Evolutionary conservation across 1,140 invertebrate genomes (phyloP).

Genomic region (Drosophila prosaltans): DNA sequence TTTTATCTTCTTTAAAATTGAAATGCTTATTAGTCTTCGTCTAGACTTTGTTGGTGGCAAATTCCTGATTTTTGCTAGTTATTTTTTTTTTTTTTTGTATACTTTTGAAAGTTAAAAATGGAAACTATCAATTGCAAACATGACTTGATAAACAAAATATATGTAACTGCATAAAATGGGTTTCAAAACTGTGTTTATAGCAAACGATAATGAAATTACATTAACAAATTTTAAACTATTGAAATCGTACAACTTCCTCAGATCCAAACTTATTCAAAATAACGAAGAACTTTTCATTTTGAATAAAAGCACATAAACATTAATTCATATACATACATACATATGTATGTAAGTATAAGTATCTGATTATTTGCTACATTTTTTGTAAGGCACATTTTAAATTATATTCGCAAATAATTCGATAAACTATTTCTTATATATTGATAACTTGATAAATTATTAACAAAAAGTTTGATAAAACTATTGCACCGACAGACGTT

Average conservation of each 20-base stretch:
- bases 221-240: too few species aligned
- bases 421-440: constrained; percentile 48
- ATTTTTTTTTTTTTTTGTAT: not conserved
- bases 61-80: not conserved
- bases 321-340: constrained; percentile 30
- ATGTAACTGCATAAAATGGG: too few species aligned
- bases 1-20: not conserved
- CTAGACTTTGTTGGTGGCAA: not conserved
- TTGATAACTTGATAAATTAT: constrained; percentile 34
- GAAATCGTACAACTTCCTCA: too few species aligned
- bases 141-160: too few species aligned
- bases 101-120: too few species aligned
- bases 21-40: not conserved
- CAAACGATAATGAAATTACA: too few species aligned
- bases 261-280: too few species aligned
- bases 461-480: constrained; percentile 48
- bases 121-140: too few species aligned
- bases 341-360: constrained; percentile 12
- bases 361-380: constrained; percentile 64
- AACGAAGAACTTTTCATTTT: too few species aligned
- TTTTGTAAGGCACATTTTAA: constrained; percentile 75
- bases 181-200: too few species aligned
- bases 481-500: constrained; percentile 26
- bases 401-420: constrained; percentile 56
- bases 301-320: constrained; percentile 28